Evolutionary conservation across 30 jellyfish, hydroid and myxozoan species (phyloP).

Genomic region (Catostylus mosaicus): DNA sequence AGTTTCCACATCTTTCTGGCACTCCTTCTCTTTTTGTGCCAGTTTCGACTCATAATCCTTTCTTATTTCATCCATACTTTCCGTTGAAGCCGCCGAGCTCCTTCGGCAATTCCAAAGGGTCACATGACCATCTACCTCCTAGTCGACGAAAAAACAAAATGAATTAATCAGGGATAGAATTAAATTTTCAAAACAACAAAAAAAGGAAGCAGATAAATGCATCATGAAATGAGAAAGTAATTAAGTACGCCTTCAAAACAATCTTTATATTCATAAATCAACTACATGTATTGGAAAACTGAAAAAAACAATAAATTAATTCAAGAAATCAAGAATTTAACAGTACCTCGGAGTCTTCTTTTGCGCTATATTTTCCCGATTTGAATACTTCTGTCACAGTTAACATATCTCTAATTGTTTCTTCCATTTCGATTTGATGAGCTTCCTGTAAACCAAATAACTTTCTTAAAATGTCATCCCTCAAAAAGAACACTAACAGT

Average conservation of each 20-base stretch:
- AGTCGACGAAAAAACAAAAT: too few species aligned
- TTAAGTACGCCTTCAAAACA: too few species aligned
- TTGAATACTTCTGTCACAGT: conserved; percentile 76
- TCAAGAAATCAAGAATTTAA: too few species aligned
- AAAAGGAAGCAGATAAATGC: too few species aligned
- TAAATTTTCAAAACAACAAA: too few species aligned
- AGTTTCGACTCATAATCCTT: conserved; percentile 76
- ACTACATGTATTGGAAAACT: too few species aligned
- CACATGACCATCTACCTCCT: conserved; percentile 46
- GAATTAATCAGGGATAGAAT: too few species aligned
- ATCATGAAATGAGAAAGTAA: too few species aligned
- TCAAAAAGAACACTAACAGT: not conserved
- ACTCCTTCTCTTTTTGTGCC: conserved; percentile 55
- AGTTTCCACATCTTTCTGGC: conserved; percentile 59
- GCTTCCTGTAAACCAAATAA: conserved; percentile 98
- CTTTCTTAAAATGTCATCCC: not conserved
- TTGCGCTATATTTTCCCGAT: conserved; percentile 79
- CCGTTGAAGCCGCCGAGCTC: conserved; percentile 57
- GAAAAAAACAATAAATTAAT: too few species aligned
- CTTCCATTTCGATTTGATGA: conserved; percentile 98
- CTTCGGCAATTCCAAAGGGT: conserved; percentile 63
- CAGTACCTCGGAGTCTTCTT: conserved; percentile 55
- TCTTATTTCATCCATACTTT: conserved; percentile 73
- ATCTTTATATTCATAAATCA: too few species aligned
- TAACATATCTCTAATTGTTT: conserved; percentile 97